Percentiles rank a stretch among this genome's conserved stretches.
phyloP scores from a whole-genome alignment of 30 jellyfish, hydroid and myxozoan species.

The Catostylus mosaicus region DNA sequence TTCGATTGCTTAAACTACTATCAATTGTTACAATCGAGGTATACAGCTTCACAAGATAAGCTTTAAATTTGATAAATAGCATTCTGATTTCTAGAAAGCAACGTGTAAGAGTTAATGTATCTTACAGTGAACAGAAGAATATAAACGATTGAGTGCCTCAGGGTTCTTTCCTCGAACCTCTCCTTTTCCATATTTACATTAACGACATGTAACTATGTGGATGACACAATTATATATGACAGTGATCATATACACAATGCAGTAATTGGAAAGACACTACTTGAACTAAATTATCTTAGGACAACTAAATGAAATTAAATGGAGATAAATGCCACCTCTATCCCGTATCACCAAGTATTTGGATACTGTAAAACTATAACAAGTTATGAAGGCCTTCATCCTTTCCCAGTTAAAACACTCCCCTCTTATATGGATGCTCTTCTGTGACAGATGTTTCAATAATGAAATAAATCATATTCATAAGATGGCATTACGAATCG shows the following conservation, averaged over 20 bases:
- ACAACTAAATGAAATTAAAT: not conserved
- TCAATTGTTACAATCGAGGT: not conserved
- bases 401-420: not conserved
- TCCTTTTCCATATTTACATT: not conserved
- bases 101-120: not conserved
- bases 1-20: not conserved
- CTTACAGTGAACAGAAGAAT: not conserved
- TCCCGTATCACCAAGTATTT: not conserved
- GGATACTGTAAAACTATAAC: not conserved
- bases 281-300: not conserved
- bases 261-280: not conserved
- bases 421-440: not conserved
- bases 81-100: not conserved
- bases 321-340: not conserved
- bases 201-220: not conserved
- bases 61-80: not conserved
- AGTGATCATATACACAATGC: not conserved
- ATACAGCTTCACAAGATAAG: not conserved
- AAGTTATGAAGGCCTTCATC: not conserved
- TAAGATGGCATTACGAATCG: not conserved
- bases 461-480: too few species aligned
- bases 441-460: not conserved
- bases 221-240: not conserved
- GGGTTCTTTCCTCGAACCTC: not conserved
- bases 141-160: not conserved